Percentiles rank a stretch among this genome's conserved stretches.
phyloP scores from a whole-genome alignment of 2,888 invertebrate genomes.

The Pteria penguin region DNA sequence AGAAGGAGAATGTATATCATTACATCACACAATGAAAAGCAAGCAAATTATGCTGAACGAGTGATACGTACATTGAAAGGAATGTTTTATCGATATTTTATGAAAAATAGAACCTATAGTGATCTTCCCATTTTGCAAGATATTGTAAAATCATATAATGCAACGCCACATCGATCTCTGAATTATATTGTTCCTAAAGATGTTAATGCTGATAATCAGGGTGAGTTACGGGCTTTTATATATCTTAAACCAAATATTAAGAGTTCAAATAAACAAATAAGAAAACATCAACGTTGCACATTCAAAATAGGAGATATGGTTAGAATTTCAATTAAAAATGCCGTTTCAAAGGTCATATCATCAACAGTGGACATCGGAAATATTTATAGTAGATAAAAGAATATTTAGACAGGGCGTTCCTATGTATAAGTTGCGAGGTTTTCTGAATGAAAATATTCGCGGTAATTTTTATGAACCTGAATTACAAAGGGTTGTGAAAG shows the following conservation, averaged over 20 bases:
- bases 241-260: slow-evolving; percentile 24
- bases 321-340: background rate
- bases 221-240: slow-evolving; percentile 41
- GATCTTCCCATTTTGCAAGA: slow-evolving; percentile 41
- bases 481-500: slow-evolving; percentile 41
- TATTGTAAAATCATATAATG: slow-evolving; percentile 38
- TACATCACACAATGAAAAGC: slow-evolving; percentile 19
- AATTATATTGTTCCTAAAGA: slow-evolving; percentile 44
- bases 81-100: slow-evolving; percentile 28
- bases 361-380: slow-evolving; percentile 18
- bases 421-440: slow-evolving; percentile 22
- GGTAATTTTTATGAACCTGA: slow-evolving; percentile 31
- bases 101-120: slow-evolving; percentile 26
- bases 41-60: slow-evolving; percentile 32
- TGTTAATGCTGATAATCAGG: slow-evolving; percentile 38
- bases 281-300: background rate
- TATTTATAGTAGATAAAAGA: slow-evolving; percentile 23
- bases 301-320: slow-evolving; percentile 21
- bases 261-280: background rate
- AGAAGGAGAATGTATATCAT: slow-evolving; percentile 20
- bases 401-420: slow-evolving; percentile 31
- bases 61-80: slow-evolving; percentile 20
- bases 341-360: slow-evolving; percentile 13
- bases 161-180: slow-evolving; percentile 43
- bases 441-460: slow-evolving; percentile 6